Evolutionary conservation across 2,888 invertebrate species (phyloP).

Genomic region (Nineta flava): DNA sequence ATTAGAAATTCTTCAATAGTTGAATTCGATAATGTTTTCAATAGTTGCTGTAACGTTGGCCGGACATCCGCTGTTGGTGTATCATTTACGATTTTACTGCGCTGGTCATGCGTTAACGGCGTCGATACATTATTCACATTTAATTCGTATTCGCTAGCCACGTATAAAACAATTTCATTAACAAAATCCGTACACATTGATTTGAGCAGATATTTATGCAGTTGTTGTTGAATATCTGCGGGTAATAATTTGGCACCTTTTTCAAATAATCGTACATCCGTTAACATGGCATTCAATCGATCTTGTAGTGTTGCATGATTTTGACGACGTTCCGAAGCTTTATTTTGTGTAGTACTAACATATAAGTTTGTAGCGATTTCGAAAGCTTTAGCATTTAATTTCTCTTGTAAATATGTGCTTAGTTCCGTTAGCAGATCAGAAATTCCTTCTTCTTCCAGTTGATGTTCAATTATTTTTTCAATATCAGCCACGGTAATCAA

Average conservation of each 20-base stretch:
- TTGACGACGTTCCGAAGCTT: constrained; percentile 52
- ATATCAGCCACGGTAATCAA: constrained; percentile 53
- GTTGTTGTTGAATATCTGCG: constrained; percentile 43
- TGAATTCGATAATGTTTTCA: constrained; percentile 50
- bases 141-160: constrained; percentile 56
- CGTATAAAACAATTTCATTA: constrained; percentile 61
- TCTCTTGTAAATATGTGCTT: constrained; percentile 52
- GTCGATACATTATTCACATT: constrained; percentile 39
- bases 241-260: constrained; percentile 56
- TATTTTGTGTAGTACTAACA: constrained; percentile 55
- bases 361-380: constrained; percentile 56
- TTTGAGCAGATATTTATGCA: constrained; percentile 72
- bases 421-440: constrained; percentile 55
- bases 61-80: constrained; percentile 47
- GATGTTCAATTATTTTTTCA: constrained; percentile 38
- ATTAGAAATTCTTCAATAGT: constrained; percentile 65
- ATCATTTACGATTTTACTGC: constrained; percentile 53
- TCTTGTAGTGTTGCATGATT: constrained; percentile 71
- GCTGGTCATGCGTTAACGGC: constrained; percentile 42
- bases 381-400: constrained; percentile 49
- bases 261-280: constrained; percentile 63
- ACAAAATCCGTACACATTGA: constrained; percentile 69
- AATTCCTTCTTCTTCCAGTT: constrained; percentile 53
- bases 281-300: constrained; percentile 57
- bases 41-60: constrained; percentile 44